Conservation (phyloP, 1,140 invertebrate genomes). For the Piezodorus guildinii region DNA sequence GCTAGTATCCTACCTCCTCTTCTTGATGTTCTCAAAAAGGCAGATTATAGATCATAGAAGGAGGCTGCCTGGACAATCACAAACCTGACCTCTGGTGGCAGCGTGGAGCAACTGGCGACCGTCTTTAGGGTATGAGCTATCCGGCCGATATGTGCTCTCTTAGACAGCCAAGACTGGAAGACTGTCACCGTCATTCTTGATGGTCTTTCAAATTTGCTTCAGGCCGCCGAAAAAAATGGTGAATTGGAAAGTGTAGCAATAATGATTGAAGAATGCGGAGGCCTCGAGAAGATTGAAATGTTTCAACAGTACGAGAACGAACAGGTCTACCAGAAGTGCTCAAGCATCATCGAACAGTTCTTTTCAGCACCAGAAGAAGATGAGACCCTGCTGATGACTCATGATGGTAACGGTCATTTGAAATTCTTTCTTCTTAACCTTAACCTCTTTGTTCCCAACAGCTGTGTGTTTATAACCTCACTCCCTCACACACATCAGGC, state of each 20-base stretch:
- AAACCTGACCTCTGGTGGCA: conserved; percentile 66
- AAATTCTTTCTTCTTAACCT: too few relatives aligned
- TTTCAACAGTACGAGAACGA: conserved; percentile 64
- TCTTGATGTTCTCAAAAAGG: conserved; percentile 51
- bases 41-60: conserved; percentile 65
- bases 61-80: conserved; percentile 73
- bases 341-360: conserved; percentile 69
- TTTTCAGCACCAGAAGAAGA: conserved; percentile 40
- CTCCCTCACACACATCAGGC: too few relatives aligned
- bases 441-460: too few relatives aligned
- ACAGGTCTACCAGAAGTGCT: conserved; percentile 72
- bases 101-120: conserved; percentile 49
- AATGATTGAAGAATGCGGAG: conserved; percentile 51
- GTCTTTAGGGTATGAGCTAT: conserved; percentile 46
- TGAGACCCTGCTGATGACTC: too few relatives aligned
- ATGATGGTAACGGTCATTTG: too few relatives aligned
- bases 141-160: conserved; percentile 39
- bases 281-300: conserved; percentile 61
- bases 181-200: conserved; percentile 49
- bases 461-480: too few relatives aligned
- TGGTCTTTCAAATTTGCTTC: conserved; percentile 48
- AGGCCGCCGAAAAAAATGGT: conserved; percentile 40
- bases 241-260: conserved; percentile 40
- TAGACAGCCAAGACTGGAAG: conserved; percentile 44
- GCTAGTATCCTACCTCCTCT: conserved; percentile 53